phyloP scores from a whole-genome alignment of 2,797 vertebrate species.

The Thamnophis elegans region DNA sequence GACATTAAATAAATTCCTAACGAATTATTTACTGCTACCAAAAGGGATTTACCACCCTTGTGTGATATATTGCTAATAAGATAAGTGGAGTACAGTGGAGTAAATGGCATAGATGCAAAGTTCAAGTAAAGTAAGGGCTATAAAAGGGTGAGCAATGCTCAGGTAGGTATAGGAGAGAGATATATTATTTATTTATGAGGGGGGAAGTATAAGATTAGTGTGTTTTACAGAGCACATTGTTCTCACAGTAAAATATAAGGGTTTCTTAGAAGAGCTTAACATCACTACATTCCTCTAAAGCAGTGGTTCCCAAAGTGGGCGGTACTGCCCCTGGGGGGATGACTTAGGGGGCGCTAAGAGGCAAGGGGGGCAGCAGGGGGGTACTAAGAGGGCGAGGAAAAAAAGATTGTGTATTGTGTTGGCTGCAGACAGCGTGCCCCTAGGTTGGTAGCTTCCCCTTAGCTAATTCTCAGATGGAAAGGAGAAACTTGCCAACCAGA shows the following conservation, averaged over 20 bases:
- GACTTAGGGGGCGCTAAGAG: too few relatives aligned
- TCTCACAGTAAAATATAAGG: not conserved
- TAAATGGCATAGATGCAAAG: not conserved
- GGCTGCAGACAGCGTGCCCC: too few relatives aligned
- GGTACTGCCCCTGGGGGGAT: too few relatives aligned
- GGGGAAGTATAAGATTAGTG: not conserved
- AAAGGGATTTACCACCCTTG: not conserved
- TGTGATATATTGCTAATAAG: too few relatives aligned
- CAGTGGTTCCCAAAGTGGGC: too few relatives aligned
- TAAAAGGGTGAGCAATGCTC: not conserved
- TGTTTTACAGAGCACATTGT: not conserved
- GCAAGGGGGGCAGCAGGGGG: too few relatives aligned
- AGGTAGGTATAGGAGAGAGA: too few relatives aligned
- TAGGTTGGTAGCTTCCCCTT: too few relatives aligned
- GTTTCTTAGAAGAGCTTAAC: not conserved
- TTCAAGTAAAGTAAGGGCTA: not conserved
- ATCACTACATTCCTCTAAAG: not conserved
- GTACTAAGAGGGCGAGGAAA: too few relatives aligned
- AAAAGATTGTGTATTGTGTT: too few relatives aligned
- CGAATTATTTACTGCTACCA: not conserved
- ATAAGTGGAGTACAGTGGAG: not conserved
- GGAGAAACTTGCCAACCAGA: too few relatives aligned
- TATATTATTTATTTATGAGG: not conserved
- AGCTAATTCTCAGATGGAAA: too few relatives aligned
- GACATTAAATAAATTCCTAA: not conserved